Evolutionary conservation across 1,140 invertebrate genomes (phyloP).

Genomic region (Drosophila obscura): DNA sequence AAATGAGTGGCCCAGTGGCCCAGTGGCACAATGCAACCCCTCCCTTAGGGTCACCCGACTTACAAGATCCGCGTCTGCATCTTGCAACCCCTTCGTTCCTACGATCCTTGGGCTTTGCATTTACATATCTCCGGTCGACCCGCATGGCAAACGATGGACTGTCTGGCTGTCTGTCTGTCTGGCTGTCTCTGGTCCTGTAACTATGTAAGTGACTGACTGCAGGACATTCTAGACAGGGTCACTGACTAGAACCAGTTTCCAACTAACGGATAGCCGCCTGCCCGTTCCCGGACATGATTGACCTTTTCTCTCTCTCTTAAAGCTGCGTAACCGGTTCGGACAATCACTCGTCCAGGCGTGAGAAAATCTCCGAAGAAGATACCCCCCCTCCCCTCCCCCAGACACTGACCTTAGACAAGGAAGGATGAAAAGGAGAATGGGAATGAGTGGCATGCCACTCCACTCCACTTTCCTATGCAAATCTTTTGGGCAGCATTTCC

Average conservation of each 20-base stretch:
- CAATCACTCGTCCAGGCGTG: constrained; percentile 79
- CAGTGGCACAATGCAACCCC: constrained; percentile 55
- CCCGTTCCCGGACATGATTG: constrained; percentile 32
- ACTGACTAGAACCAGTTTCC: constrained; percentile 70
- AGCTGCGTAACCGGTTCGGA: constrained; percentile 71
- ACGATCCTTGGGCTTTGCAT: constrained; percentile 2
- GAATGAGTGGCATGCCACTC: not conserved
- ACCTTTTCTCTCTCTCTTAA: constrained; percentile 45
- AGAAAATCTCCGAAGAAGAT: constrained; percentile 59
- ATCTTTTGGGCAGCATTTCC: constrained; percentile 48
- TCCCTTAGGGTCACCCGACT: constrained; percentile 48
- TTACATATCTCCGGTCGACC: constrained; percentile 38
- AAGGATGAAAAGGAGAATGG: not conserved
- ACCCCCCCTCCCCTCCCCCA: not conserved
- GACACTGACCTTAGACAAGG: constrained; percentile 59
- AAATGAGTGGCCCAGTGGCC: constrained; percentile 49
- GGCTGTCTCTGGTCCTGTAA: constrained; percentile 56
- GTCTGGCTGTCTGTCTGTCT: constrained; percentile 35
- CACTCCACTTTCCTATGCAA: constrained; percentile 63
- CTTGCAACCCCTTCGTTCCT: constrained; percentile 35
- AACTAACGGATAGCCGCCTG: constrained; percentile 43
- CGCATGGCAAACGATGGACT: constrained; percentile 54
- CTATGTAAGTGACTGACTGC: constrained; percentile 64
- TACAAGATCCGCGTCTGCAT: constrained; percentile 41
- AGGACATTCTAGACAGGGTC: constrained; percentile 65